phyloP scores from a whole-genome alignment of 2,797 vertebrate species.

The Sardinella longiceps region DNA sequence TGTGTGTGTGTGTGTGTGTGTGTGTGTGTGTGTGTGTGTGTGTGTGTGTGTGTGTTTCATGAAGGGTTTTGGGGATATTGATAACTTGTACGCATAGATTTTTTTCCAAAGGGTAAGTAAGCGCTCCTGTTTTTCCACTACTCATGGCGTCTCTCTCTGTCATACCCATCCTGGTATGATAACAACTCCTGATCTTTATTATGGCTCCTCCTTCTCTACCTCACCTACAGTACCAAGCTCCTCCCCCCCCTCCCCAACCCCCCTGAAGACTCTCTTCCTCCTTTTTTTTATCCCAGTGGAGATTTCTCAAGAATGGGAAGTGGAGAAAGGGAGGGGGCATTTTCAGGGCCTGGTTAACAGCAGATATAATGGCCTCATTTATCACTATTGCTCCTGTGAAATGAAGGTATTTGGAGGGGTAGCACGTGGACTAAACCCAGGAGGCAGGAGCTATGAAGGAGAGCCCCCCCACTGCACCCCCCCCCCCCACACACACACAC shows the following conservation, averaged over 20 bases:
- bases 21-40: background rate
- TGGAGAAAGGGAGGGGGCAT: background rate
- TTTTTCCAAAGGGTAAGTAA: constrained; percentile 35
- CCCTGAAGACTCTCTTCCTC: background rate
- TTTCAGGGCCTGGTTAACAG: constrained; percentile 25
- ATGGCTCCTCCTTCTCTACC: background rate
- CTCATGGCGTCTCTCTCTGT: constrained; percentile 26
- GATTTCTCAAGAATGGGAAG: background rate
- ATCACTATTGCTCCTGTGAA: constrained; percentile 16
- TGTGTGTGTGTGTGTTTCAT: background rate
- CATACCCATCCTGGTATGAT: constrained; percentile 11
- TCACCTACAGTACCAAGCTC: too few relatives aligned
- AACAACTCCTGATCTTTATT: background rate
- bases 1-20: background rate
- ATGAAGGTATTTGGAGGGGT: background rate
- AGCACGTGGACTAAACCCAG: background rate
- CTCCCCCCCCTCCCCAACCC: background rate
- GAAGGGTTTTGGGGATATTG: background rate
- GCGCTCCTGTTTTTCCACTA: constrained; percentile 18
- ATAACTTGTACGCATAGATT: constrained; percentile 41
- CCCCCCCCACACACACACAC: too few relatives aligned
- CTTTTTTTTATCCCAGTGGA: background rate
- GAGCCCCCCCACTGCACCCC: background rate
- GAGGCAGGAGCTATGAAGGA: constrained; percentile 3
- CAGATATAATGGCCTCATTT: constrained; percentile 13